These are phyloP conservation scores for Dicroscelio sp. DNA, from an alignment of 2,888 invertebrate genomes.

Conservation along the genomic window DNA sequence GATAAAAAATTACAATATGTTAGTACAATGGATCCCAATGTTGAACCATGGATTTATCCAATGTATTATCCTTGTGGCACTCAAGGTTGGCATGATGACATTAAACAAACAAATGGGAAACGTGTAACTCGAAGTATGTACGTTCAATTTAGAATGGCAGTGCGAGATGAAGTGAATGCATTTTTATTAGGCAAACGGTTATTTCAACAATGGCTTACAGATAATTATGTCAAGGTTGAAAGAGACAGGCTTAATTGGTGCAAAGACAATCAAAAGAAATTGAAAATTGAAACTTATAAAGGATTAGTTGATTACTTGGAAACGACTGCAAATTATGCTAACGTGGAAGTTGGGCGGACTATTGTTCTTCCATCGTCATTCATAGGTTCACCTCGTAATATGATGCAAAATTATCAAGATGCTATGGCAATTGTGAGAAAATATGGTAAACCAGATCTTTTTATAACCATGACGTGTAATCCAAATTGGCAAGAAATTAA, in stretches of 20 bases:
- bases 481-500: constrained; percentile 70
- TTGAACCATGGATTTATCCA: constrained; percentile 77
- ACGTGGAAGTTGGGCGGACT: not conserved
- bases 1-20: constrained; percentile 71
- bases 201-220: constrained; percentile 42
- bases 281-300: not conserved
- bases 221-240: constrained; percentile 66
- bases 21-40: constrained; percentile 68
- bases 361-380: constrained; percentile 31
- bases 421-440: constrained; percentile 55
- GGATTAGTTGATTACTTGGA: constrained; percentile 32
- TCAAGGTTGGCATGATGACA: constrained; percentile 36
- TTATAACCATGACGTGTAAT: constrained; percentile 73
- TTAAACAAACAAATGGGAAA: not conserved
- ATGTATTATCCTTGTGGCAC: constrained; percentile 43
- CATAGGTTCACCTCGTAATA: constrained; percentile 35
- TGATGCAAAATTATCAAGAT: constrained; percentile 47
- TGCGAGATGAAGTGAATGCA: constrained; percentile 23
- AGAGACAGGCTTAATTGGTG: constrained; percentile 64
- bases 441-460: constrained; percentile 70
- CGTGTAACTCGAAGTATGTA: not conserved
- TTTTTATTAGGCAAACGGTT: constrained; percentile 39
- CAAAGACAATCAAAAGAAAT: not conserved
- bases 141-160: not conserved
- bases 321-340: constrained; percentile 10